Evolutionary conservation across 2,888 invertebrate genomes (phyloP).

Genomic region (Salpingus planirostris): DNA sequence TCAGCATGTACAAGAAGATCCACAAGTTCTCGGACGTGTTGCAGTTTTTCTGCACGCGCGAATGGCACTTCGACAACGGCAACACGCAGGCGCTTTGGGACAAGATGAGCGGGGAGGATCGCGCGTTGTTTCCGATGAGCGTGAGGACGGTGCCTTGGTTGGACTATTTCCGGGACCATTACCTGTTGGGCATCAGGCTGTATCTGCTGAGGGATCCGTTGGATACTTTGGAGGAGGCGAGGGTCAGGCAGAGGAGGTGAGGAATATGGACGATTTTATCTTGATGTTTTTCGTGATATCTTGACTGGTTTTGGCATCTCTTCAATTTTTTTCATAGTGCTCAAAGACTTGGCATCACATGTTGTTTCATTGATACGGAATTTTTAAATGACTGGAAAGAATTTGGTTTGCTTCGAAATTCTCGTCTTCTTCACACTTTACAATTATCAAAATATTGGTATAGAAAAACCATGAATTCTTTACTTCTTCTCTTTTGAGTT

Average conservation of each 20-base stretch:
- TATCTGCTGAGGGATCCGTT: slow-evolving; percentile 73
- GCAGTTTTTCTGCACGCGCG: slow-evolving; percentile 63
- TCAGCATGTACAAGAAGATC: slow-evolving; percentile 69
- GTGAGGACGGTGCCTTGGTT: slow-evolving; percentile 65
- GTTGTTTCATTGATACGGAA: too few species aligned
- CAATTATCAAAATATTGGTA: too few species aligned
- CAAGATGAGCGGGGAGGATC: slow-evolving; percentile 43
- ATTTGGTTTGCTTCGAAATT: too few species aligned
- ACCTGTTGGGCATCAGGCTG: slow-evolving; percentile 63
- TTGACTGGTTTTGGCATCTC: slow-evolving; percentile 2
- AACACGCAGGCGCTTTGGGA: slow-evolving; percentile 54
- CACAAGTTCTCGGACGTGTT: slow-evolving; percentile 67
- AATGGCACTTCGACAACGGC: slow-evolving; percentile 61
- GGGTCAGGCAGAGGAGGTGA: slow-evolving; percentile 5
- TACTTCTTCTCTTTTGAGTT: too few species aligned
- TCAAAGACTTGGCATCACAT: too few species aligned
- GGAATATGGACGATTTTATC: too few species aligned
- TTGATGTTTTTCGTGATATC: neutral
- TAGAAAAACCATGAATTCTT: too few species aligned
- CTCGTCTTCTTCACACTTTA: too few species aligned
- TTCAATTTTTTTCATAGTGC: too few species aligned
- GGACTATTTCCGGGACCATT: slow-evolving; percentile 56
- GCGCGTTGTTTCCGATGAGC: slow-evolving; percentile 62
- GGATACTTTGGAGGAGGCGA: slow-evolving; percentile 44
- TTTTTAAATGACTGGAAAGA: too few species aligned